phyloP scores from a whole-genome alignment of 2,888 invertebrate species.

The Chrysopilus asiliformis region DNA sequence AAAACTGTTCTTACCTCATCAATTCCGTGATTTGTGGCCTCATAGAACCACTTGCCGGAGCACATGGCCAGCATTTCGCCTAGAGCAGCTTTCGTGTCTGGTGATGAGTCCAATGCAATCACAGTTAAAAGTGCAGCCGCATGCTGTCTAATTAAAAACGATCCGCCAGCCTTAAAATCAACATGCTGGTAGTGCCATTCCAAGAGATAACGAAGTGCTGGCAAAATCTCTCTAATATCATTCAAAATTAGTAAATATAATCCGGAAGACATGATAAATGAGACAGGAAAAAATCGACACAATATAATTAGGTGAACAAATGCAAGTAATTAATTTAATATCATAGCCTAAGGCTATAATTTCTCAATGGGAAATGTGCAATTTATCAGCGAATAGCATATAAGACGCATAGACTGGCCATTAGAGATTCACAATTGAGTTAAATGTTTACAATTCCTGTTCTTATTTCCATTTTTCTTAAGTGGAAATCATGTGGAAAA shows the following conservation, averaged over 20 bases:
- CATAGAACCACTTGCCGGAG: slow-evolving; percentile 31
- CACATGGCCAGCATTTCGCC: slow-evolving; percentile 27
- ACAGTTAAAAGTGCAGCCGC: slow-evolving; percentile 29
- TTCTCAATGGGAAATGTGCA: too few species aligned
- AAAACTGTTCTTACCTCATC: slow-evolving; percentile 23
- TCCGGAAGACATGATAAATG: too few species aligned
- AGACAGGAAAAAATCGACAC: too few species aligned
- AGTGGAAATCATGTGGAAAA: too few species aligned
- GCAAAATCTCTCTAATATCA: slow-evolving; percentile 26
- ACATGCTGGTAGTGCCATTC: slow-evolving; percentile 35
- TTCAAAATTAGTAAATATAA: slow-evolving; percentile 8
- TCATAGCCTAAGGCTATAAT: too few species aligned
- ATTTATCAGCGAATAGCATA: too few species aligned
- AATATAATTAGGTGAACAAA: not conserved
- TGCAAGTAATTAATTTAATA: too few species aligned
- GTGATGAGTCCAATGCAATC: slow-evolving; percentile 21
- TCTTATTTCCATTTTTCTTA: too few species aligned
- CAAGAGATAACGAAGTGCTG: slow-evolving; percentile 31
- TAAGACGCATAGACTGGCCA: too few species aligned
- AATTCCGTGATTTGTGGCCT: slow-evolving; percentile 22
- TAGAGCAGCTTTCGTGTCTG: slow-evolving; percentile 15
- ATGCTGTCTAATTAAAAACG: slow-evolving; percentile 32
- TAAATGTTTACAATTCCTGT: too few species aligned
- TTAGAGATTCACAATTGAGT: too few species aligned
- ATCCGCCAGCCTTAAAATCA: slow-evolving; percentile 28